These are phyloP conservation scores for Hystrix brachyura DNA, from an alignment of 2,113 vertebrate species.

Conservation along the genomic window DNA sequence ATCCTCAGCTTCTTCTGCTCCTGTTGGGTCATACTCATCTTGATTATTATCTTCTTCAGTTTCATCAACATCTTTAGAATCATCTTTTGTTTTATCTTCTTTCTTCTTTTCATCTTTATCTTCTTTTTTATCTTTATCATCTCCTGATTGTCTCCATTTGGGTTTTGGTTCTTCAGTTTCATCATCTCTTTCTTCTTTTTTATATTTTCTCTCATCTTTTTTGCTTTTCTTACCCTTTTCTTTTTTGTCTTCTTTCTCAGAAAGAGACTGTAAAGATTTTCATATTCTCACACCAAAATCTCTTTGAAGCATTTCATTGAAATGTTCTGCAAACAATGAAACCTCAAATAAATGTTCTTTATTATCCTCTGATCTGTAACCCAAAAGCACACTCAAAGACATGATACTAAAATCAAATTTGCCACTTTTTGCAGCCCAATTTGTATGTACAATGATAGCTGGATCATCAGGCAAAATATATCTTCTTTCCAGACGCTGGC, in stretches of 20 bases:
- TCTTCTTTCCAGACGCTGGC: constrained; percentile 96
- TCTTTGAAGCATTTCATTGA: constrained; percentile 99
- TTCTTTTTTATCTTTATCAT: constrained; percentile 93
- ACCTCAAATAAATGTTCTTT: constrained; percentile 99
- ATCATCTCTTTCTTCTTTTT: constrained; percentile 95
- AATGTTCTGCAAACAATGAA: constrained; percentile 98
- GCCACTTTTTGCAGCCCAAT: constrained; percentile 98
- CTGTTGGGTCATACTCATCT: constrained; percentile 98
- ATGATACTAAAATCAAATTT: constrained; percentile 99
- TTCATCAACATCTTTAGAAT: constrained; percentile 96
- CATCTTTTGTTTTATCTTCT: constrained; percentile 95
- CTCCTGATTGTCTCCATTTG: constrained; percentile 93
- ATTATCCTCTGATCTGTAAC: constrained; percentile 98
- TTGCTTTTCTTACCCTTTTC: constrained; percentile 96
- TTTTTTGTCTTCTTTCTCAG: constrained; percentile 97
- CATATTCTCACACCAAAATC: constrained; percentile 99
- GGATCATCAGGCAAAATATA: constrained; percentile 97
- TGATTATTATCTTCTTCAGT: constrained; percentile 96
- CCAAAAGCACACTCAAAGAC: constrained; percentile 98
- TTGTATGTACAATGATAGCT: constrained; percentile 97
- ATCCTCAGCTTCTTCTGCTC: constrained; percentile 97
- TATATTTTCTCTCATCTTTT: constrained; percentile 95
- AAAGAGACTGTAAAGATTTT: constrained; percentile 94
- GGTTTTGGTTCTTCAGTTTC: constrained; percentile 93
- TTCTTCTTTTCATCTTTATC: constrained; percentile 94